Evolutionary conservation across 2,797 vertebrate genomes (phyloP).

Genomic region (Pipistrellus pygmaeus): DNA sequence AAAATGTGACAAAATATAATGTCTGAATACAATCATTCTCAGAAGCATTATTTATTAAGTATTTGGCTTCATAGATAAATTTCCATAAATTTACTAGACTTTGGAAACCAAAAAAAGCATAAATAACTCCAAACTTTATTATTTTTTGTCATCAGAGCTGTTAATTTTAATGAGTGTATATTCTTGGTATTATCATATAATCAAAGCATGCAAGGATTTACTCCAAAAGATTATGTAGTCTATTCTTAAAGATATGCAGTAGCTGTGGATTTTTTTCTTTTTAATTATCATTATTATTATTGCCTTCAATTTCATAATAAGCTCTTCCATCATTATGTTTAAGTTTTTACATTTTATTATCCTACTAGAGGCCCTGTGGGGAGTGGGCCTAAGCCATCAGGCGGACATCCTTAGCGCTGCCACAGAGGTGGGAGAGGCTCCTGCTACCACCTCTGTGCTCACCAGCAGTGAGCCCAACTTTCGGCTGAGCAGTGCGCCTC

Average conservation of each 20-base stretch:
- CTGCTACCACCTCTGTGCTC: fast-evolving
- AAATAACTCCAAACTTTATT: background rate
- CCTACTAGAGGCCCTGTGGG: background rate
- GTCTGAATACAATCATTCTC: background rate
- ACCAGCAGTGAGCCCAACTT: too few species aligned
- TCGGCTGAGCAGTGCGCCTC: too few species aligned
- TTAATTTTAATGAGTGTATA: background rate
- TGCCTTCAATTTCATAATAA: background rate
- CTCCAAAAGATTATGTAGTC: background rate
- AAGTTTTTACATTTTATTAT: background rate
- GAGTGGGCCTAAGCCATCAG: too few species aligned
- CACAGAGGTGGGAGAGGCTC: too few species aligned
- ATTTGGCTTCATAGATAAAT: background rate
- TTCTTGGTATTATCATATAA: background rate
- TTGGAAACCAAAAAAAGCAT: constrained; percentile 8
- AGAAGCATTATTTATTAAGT: background rate
- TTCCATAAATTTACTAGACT: background rate
- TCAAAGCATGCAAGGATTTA: background rate
- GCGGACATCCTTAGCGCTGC: too few species aligned
- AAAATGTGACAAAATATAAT: background rate
- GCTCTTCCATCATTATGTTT: background rate
- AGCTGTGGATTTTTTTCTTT: background rate
- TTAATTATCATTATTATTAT: background rate
- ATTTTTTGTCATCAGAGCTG: background rate
- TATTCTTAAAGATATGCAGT: background rate